phyloP scores from a whole-genome alignment of 2,797 vertebrate species.

The Hafferia zeledoni region DNA sequence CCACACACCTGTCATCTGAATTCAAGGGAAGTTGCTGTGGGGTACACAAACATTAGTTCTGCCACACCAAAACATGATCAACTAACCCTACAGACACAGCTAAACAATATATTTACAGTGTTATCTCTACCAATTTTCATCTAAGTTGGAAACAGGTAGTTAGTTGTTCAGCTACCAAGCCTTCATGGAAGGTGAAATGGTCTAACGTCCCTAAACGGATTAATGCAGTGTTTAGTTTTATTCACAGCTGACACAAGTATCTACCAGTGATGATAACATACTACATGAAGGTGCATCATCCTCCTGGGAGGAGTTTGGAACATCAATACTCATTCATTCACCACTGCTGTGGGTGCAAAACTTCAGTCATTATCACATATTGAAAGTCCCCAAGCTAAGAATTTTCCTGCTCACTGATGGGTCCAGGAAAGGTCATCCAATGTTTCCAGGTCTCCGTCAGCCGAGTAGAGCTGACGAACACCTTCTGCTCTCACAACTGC shows the following conservation, averaged over 20 bases:
- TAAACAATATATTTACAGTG: not conserved
- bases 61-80: not conserved
- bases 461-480: not conserved
- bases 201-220: slow-evolving; percentile 67
- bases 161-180: slow-evolving; percentile 73
- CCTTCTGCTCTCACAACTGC: not conserved
- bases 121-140: not conserved
- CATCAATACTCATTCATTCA: not conserved
- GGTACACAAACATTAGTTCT: not conserved
- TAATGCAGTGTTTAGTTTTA: not conserved
- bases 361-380: fast-evolving
- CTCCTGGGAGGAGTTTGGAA: not conserved
- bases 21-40: not conserved
- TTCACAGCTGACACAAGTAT: not conserved
- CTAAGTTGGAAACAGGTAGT: slow-evolving; percentile 72
- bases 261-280: not conserved
- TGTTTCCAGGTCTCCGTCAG: not conserved
- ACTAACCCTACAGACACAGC: not conserved
- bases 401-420: not conserved
- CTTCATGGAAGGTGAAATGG: slow-evolving; percentile 90
- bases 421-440: not conserved
- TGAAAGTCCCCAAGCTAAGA: not conserved
- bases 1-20: not conserved
- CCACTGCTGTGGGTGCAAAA: not conserved
- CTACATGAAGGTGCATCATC: not conserved